Percentiles rank a stretch among this genome's conserved stretches.
Evolutionary conservation across 2,797 vertebrate genomes (phyloP).

Genomic region (Enteromius trimaculatus): DNA sequence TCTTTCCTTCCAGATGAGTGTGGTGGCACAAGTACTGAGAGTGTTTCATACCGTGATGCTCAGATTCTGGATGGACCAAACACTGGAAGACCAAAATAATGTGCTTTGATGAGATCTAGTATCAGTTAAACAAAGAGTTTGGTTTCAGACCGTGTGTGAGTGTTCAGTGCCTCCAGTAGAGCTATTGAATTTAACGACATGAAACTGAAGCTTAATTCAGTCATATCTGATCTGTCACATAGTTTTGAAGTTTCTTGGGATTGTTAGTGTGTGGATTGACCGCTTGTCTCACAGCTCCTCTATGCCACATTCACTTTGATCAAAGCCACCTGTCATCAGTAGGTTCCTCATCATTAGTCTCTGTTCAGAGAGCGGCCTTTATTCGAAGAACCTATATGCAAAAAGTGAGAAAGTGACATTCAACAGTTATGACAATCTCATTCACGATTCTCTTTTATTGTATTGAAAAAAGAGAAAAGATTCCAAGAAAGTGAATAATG

Average conservation of each 20-base stretch:
- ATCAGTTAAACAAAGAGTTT: neutral
- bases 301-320: neutral
- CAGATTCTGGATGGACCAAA: neutral
- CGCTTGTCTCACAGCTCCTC: neutral
- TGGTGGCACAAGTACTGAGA: neutral
- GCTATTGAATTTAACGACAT: neutral
- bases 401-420: neutral
- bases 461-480: neutral
- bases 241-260: neutral
- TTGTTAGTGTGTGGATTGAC: neutral
- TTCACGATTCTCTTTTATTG: neutral
- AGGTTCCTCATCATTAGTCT: neutral
- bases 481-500: neutral
- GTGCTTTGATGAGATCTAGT: neutral
- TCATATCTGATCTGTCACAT: neutral
- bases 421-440: neutral
- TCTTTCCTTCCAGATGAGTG: neutral
- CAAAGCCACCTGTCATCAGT: neutral
- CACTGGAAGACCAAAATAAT: neutral
- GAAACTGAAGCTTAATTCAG: neutral
- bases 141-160: neutral
- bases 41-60: neutral
- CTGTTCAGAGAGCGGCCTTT: neutral
- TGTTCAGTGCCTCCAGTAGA: neutral
- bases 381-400: neutral